Base-by-base conservation (phyloP, 92 coral and sea anemone species). In the Diadumene lineata region DNA sequence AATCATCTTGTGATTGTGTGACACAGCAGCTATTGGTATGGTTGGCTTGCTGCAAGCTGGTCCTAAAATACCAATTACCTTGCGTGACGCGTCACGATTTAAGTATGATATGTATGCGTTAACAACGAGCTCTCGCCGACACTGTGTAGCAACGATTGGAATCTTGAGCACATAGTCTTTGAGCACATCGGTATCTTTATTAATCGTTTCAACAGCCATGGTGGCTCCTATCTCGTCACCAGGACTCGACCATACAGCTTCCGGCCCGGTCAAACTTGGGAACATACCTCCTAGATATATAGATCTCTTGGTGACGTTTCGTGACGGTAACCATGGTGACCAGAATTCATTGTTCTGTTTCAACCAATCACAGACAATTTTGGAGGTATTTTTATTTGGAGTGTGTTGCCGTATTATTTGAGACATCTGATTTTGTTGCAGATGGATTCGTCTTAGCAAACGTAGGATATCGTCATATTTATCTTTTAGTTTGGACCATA, bases 41-140 rank as follows among this genome's bases (percentile, higher is more conserved):
- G 94, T 89, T 17, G 94, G 86, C 61, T 69, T 75, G 65, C 94
- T 89, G 33, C 94, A 89, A 0, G 94, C 94, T 0, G 94, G 94
- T 8, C 94, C 94, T 18, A 89, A 28, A 13, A 89, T 83, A 4
- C 94, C 94, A 10, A 89, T 78, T 7, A 89, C 80, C 33, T 80
- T 82, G 58, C 78, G 46, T 25, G 87, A 58, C 46, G 44, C 65
- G 30, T 75, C 84, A 55, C 82, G 81, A 50, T 89, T 80, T 50
- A 89, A 69, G 81, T 82, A 89, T 58, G 84, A 66, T 31, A 89
- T 68, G 62, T 82, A 89, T 31, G 94, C 94, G 33, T 70, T 63
- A 30, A 86, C 73, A 17, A 86, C 94, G 10, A 89, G 75, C 57
- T 89, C 91, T n/a, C 94, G 71, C 24, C 94, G 81, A 32, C 94